phyloP scores from a whole-genome alignment of 2,888 invertebrate genomes.

The Mayetiola destructor region DNA sequence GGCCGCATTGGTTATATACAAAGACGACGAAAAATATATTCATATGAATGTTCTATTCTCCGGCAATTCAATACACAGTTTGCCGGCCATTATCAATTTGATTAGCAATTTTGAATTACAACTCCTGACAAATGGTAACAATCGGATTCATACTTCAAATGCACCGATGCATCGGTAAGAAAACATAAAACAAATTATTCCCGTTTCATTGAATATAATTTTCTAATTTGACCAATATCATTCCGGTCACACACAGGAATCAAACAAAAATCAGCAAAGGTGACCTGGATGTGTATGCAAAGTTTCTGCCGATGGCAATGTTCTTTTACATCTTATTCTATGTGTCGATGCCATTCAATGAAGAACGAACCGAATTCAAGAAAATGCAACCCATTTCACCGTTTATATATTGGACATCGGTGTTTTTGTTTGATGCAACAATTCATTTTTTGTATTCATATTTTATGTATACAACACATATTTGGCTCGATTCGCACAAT shows the following conservation, averaged over 20 bases:
- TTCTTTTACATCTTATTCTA: constrained; percentile 36
- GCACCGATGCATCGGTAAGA: constrained; percentile 21
- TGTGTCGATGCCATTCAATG: constrained; percentile 46
- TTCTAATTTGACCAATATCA: not conserved
- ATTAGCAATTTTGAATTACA: constrained; percentile 37
- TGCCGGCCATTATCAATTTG: constrained; percentile 39
- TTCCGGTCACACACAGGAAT: not conserved
- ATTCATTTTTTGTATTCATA: constrained; percentile 27
- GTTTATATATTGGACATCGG: constrained; percentile 46
- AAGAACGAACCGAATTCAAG: constrained; percentile 46
- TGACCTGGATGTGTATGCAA: constrained; percentile 11
- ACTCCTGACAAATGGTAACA: constrained; percentile 17
- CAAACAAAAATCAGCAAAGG: constrained; percentile 5
- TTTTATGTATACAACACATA: constrained; percentile 23
- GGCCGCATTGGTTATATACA: constrained; percentile 25
- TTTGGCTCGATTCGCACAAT: constrained; percentile 6
- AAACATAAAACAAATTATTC: too few species aligned
- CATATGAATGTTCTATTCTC: constrained; percentile 33
- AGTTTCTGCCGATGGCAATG: constrained; percentile 21
- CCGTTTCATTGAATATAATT: not conserved
- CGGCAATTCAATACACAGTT: constrained; percentile 37
- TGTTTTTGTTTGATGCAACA: constrained; percentile 42
- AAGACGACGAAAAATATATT: constrained; percentile 13
- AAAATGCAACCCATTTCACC: constrained; percentile 50
- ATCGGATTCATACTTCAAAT: constrained; percentile 25